Evolutionary conservation across 2,888 invertebrate species (phyloP).

Genomic region (Dryocosmus kuriphilus): DNA sequence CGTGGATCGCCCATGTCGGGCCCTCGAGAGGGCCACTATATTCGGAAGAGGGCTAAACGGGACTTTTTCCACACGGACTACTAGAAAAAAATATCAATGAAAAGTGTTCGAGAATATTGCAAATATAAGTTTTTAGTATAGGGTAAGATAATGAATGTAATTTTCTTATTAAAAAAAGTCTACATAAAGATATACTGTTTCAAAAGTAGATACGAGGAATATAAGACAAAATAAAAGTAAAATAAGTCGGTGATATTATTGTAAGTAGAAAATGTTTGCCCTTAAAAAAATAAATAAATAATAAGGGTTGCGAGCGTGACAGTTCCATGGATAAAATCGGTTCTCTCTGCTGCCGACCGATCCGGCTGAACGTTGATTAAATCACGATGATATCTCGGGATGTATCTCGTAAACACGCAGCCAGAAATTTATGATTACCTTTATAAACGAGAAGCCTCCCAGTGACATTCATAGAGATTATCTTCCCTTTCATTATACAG

Average conservation of each 20-base stretch:
- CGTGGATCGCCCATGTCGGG: too few relatives aligned
- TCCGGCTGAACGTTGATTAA: conserved; percentile 61
- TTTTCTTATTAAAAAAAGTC: too few relatives aligned
- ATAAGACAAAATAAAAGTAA: conserved; percentile 5
- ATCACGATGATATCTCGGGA: conserved; percentile 67
- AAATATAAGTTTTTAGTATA: too few relatives aligned
- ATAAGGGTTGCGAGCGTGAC: conserved; percentile 67
- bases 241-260: conserved; percentile 1
- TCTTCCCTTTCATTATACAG: conserved; percentile 27
- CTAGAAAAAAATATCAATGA: too few relatives aligned
- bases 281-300: conserved; percentile 58
- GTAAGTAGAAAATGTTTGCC: conserved; percentile 32
- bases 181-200: neutral
- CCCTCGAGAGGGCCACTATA: too few relatives aligned
- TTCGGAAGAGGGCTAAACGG: too few relatives aligned
- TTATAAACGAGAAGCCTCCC: conserved; percentile 27
- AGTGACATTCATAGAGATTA: conserved; percentile 23
- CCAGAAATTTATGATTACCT: conserved; percentile 37
- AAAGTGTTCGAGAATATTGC: too few relatives aligned
- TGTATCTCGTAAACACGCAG: conserved; percentile 55
- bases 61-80: too few relatives aligned
- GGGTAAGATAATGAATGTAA: too few relatives aligned
- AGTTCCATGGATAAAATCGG: conserved; percentile 65
- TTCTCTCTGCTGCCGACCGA: conserved; percentile 61
- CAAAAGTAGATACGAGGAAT: neutral